Evolutionary conservation across 2,113 vertebrate species (phyloP).

Genomic region (Dendrocopos noguchii): DNA sequence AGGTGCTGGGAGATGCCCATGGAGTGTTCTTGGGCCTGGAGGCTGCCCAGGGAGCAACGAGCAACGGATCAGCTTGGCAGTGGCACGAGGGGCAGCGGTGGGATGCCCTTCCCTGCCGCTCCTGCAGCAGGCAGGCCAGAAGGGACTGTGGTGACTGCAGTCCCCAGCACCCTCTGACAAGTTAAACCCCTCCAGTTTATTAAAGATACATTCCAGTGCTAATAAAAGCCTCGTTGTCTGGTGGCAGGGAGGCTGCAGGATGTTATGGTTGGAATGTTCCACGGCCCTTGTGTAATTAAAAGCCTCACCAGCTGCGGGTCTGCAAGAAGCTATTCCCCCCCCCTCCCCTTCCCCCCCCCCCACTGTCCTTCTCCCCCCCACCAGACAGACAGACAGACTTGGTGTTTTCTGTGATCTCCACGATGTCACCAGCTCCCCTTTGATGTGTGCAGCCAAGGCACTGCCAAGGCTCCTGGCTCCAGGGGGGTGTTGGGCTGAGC

Average conservation of each 20-base stretch:
- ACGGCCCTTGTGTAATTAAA: neutral
- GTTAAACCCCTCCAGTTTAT: constrained; percentile 6
- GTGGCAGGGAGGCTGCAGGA: constrained; percentile 51
- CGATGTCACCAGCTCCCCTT: constrained; percentile 44
- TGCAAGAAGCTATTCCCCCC: neutral
- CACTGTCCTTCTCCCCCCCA: no score
- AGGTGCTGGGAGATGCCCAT: neutral
- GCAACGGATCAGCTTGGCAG: rapidly evolving
- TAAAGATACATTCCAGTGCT: constrained; percentile 40
- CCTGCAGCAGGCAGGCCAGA: neutral
- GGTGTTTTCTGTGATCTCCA: constrained; percentile 26
- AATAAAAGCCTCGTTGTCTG: constrained; percentile 35
- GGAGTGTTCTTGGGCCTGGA: neutral
- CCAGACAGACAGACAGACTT: neutral
- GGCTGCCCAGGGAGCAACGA: rapidly evolving
- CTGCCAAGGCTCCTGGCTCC: neutral
- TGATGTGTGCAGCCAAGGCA: constrained; percentile 12
- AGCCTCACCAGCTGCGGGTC: constrained; percentile 47
- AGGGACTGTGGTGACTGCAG: rapidly evolving
- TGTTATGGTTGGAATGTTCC: constrained; percentile 67
- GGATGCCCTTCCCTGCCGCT: neutral
- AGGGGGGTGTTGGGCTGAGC: neutral
- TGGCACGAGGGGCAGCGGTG: neutral
- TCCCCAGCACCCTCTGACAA: neutral
- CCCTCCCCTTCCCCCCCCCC: neutral